A percentile compares a stretch with the other conserved stretches of the same genome.
These are phyloP conservation scores for Capitulum mitella DNA, from an alignment of 2,888 invertebrate genomes.

Conservation along the genomic window DNA sequence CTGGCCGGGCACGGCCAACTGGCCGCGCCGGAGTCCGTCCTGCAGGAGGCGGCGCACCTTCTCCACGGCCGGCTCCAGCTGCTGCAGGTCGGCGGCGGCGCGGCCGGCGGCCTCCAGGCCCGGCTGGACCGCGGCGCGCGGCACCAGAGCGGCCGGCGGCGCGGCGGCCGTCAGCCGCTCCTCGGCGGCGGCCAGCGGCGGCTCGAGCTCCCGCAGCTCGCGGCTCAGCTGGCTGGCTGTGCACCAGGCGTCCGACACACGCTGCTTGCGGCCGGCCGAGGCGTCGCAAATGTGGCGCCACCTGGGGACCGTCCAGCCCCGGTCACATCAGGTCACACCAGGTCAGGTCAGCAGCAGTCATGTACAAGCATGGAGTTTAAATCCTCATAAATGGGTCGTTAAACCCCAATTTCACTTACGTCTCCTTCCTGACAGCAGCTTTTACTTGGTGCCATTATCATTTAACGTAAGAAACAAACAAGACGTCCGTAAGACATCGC, in stretches of 20 bases:
- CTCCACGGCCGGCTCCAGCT: not conserved
- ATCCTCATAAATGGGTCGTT: too few species aligned
- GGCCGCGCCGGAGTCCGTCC: not conserved
- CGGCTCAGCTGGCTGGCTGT: conserved; percentile 21
- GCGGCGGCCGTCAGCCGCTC: conserved; percentile 29
- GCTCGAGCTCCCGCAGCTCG: not conserved
- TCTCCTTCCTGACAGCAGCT: too few species aligned
- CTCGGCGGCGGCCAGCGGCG: conserved; percentile 25
- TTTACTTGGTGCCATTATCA: too few species aligned
- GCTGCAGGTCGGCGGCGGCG: conserved; percentile 32
- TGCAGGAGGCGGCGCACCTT: not conserved
- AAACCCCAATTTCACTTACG: too few species aligned
- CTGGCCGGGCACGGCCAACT: not conserved
- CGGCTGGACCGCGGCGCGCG: not conserved
- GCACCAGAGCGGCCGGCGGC: not conserved
- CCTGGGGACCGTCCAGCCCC: too few species aligned
- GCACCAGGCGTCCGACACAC: conserved; percentile 18
- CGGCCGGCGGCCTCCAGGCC: conserved; percentile 30
- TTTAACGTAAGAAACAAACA: too few species aligned
- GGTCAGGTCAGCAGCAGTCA: too few species aligned
- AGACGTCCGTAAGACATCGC: too few species aligned
- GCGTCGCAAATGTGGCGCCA: conserved; percentile 11
- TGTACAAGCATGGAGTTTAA: too few species aligned
- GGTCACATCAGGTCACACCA: too few species aligned
- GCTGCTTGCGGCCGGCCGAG: conserved; percentile 11